Conservation (phyloP, 1,140 invertebrate species). For the Hetaerina americana region DNA sequence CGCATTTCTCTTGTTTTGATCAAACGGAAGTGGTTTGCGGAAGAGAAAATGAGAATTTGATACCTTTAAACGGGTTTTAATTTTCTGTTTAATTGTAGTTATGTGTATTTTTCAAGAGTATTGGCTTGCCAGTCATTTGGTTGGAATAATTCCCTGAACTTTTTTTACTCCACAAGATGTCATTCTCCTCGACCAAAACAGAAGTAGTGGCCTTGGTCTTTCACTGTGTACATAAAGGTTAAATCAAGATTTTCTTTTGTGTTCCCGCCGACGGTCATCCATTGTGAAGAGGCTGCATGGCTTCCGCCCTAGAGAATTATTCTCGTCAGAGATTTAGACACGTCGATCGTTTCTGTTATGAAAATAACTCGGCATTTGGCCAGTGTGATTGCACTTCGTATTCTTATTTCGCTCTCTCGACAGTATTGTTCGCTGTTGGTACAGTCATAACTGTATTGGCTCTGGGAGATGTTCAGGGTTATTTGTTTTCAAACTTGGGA, state of each 20-base stretch:
- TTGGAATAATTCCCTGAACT: no score
- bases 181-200: neutral
- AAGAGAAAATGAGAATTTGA: no score
- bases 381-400: constrained; percentile 51
- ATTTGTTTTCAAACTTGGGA: constrained; percentile 42
- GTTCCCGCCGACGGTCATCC: neutral
- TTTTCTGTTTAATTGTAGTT: no score
- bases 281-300: constrained; percentile 28
- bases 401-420: constrained; percentile 46
- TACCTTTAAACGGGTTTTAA: no score
- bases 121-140: no score
- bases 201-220: constrained; percentile 2
- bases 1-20: no score
- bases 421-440: constrained; percentile 46
- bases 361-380: constrained; percentile 39
- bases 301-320: constrained; percentile 44
- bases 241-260: neutral
- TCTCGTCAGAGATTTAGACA: constrained; percentile 40
- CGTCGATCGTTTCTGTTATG: constrained; percentile 41
- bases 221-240: neutral
- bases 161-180: neutral
- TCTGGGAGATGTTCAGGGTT: constrained; percentile 41
- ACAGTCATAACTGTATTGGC: constrained; percentile 48
- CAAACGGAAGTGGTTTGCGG: no score
- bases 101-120: no score